Conservation (phyloP, 2,888 invertebrate genomes). For the Hymenopus coronatus region DNA sequence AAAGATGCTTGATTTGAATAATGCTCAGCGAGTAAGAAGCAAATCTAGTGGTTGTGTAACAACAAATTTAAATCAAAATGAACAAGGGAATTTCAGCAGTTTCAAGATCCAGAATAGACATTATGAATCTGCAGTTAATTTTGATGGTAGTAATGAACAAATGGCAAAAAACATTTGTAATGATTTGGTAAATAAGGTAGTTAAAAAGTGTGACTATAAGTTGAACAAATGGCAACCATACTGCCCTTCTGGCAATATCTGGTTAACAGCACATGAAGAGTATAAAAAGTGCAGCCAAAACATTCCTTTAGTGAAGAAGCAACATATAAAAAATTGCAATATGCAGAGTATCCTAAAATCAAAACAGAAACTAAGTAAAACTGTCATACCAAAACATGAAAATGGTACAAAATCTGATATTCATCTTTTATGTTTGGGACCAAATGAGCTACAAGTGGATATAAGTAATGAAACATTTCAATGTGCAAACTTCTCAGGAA, state of each 20-base stretch:
- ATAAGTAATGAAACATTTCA: not conserved
- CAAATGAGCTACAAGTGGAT: not conserved
- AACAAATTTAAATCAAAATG: not conserved
- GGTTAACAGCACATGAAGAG: not conserved
- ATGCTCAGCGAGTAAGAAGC: not conserved
- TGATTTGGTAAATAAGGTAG: not conserved
- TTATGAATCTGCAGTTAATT: not conserved
- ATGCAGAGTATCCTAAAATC: not conserved
- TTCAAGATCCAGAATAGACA: not conserved
- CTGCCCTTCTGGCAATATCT: not conserved
- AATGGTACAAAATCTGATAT: not conserved
- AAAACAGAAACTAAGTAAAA: not conserved
- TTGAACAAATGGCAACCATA: not conserved
- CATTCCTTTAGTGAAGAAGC: not conserved
- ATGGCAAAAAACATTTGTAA: not conserved
- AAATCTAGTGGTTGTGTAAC: not conserved
- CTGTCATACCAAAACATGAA: not conserved
- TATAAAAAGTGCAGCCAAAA: not conserved
- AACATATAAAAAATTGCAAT: not conserved
- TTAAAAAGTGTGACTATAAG: not conserved
- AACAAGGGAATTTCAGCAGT: not conserved
- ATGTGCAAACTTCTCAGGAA: not conserved
- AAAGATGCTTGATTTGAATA: not conserved
- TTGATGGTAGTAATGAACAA: not conserved
- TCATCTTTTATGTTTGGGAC: not conserved